A percentile compares a stretch with the other conserved stretches of the same genome.
phyloP scores from a whole-genome alignment of 2,797 vertebrate species.

The Tinamus major region DNA sequence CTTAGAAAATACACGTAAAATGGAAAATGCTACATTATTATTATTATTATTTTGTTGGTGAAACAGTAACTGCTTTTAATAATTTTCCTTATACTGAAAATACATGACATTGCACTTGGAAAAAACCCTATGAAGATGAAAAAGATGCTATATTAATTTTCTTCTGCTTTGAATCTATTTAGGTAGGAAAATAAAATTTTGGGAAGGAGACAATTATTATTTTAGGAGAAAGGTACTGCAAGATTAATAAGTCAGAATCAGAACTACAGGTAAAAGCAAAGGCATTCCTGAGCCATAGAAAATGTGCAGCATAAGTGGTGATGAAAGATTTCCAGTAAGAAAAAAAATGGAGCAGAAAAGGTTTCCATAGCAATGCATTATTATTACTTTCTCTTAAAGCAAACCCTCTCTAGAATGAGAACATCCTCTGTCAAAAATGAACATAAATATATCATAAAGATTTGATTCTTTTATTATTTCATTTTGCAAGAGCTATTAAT shows the following conservation, averaged over 20 bases:
- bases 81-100: neutral
- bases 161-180: slow-evolving; percentile 24
- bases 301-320: slow-evolving; percentile 2
- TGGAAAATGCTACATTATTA: neutral
- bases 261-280: slow-evolving; percentile 48
- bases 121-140: neutral
- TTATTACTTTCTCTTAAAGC: slow-evolving; percentile 52
- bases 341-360: slow-evolving; percentile 22
- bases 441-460: neutral
- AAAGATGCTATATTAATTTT: neutral
- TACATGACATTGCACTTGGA: neutral
- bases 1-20: slow-evolving; percentile 37
- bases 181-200: slow-evolving; percentile 9
- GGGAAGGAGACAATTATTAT: slow-evolving; percentile 17
- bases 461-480: neutral
- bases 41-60: neutral
- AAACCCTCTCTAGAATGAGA: slow-evolving; percentile 55
- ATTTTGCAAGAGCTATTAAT: neutral
- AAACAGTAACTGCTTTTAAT: slow-evolving; percentile 37
- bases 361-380: slow-evolving; percentile 76
- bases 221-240: neutral
- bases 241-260: slow-evolving; percentile 51
- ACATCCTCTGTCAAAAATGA: neutral
- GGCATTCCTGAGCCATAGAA: slow-evolving; percentile 16
- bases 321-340: slow-evolving; percentile 41